phyloP scores from a whole-genome alignment of 2,113 vertebrate genomes.

The Capricornis sumatraensis region DNA sequence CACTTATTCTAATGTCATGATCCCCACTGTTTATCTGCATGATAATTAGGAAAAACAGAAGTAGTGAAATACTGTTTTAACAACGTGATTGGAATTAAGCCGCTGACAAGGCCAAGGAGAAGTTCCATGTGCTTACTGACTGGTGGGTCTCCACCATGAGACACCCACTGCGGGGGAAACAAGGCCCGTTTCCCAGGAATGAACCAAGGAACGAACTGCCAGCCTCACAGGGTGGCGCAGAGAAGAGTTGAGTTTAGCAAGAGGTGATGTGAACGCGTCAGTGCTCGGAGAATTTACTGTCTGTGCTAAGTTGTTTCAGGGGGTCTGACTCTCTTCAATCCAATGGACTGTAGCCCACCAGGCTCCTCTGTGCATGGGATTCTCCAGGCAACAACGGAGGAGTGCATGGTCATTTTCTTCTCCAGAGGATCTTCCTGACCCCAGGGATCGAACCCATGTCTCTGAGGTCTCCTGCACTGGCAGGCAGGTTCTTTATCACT shows the following conservation, averaged over 20 bases:
- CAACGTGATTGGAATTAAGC: conserved; percentile 68
- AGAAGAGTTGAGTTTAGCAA: not conserved
- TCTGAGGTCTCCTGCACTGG: not conserved
- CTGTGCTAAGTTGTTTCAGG: not conserved
- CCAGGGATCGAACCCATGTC: not conserved
- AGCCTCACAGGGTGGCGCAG: rapidly evolving
- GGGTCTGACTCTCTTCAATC: not conserved
- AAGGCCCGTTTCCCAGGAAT: not conserved
- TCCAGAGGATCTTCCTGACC: not conserved
- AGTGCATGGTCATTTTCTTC: not conserved
- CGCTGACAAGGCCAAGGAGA: not conserved
- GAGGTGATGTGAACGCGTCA: not conserved
- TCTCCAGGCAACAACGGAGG: not conserved
- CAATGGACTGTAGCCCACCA: not conserved
- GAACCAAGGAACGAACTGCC: not conserved
- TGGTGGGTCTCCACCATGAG: not conserved
- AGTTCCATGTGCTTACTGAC: not conserved
- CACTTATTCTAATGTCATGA: conserved; percentile 80
- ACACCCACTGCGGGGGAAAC: not conserved
- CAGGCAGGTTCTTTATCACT: not conserved
- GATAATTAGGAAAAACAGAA: conserved; percentile 83
- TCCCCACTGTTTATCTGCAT: conserved; percentile 83
- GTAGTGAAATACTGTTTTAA: conserved; percentile 70
- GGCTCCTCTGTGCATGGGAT: not conserved
- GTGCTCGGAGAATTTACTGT: not conserved